Conservation (phyloP, 2,797 vertebrate genomes). For the Alcedo atthis region DNA sequence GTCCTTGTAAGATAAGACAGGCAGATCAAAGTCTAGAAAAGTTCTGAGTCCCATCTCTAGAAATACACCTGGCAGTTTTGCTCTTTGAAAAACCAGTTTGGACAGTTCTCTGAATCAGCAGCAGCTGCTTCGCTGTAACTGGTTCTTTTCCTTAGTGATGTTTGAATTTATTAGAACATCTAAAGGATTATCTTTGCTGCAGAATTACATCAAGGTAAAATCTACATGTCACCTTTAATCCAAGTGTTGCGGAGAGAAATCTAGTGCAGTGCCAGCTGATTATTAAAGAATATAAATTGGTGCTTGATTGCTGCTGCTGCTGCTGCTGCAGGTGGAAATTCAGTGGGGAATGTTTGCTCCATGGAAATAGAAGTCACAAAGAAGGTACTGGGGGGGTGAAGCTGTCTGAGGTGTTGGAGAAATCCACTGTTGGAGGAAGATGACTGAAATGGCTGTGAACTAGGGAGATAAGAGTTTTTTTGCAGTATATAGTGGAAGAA, state of each 20-base stretch:
- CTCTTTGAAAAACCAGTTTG: neutral
- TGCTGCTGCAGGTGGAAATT: neutral
- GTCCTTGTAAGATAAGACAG: neutral
- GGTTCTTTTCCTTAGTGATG: neutral
- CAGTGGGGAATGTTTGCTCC: neutral
- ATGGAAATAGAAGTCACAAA: neutral
- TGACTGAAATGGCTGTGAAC: neutral
- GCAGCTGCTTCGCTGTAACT: neutral
- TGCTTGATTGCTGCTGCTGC: neutral
- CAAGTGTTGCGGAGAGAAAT: neutral
- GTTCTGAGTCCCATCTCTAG: neutral
- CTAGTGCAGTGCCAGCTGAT: neutral
- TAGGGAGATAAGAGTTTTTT: neutral
- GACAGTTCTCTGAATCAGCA: neutral
- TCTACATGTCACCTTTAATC: neutral
- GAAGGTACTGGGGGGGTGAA: neutral
- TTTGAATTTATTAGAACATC: neutral
- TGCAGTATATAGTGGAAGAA: neutral
- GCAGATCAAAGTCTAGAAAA: neutral
- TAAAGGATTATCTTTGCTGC: neutral
- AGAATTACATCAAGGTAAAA: neutral
- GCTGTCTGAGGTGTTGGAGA: neutral
- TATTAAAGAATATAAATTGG: neutral
- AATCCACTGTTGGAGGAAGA: neutral
- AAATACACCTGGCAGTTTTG: neutral